Conservation (phyloP, 2,113 vertebrate species). For the human region DNA sequence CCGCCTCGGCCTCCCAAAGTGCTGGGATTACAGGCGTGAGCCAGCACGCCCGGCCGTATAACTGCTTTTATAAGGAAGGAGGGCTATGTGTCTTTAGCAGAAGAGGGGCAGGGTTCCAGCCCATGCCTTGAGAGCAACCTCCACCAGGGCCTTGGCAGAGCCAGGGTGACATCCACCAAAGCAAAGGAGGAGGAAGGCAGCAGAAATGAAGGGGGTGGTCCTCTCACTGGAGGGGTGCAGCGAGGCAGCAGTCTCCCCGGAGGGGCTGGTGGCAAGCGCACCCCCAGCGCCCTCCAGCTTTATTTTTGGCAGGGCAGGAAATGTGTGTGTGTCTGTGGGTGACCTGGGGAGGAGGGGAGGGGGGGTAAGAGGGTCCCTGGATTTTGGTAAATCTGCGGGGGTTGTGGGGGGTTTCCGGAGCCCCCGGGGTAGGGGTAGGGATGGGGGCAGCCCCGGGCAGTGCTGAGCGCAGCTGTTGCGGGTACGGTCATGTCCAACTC, state of each 20-base stretch:
- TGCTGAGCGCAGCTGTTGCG: constrained; percentile 64
- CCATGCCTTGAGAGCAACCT: fast-evolving
- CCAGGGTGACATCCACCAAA: neutral
- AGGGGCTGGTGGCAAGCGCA: fast-evolving
- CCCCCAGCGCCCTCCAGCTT: neutral
- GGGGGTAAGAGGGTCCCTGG: neutral
- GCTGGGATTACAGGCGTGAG: too few species aligned
- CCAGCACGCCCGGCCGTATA: too few species aligned
- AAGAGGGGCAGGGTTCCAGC: neutral
- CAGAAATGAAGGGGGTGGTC: neutral
- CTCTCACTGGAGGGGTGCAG: neutral
- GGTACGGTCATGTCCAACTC: constrained; percentile 74
- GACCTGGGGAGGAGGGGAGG: neutral
- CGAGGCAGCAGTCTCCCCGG: neutral
- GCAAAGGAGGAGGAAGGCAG: neutral
- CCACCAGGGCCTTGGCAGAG: too few species aligned
- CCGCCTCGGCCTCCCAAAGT: too few species aligned
- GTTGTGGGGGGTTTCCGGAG: constrained; percentile 22
- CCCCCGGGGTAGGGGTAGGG: neutral
- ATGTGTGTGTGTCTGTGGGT: neutral
- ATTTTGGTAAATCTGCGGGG: neutral
- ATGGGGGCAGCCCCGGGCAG: neutral
- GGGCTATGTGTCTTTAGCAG: neutral
- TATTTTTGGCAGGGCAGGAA: neutral
- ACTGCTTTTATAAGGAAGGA: neutral